Evolutionary conservation across 2,797 vertebrate genomes (phyloP).

Genomic region (Fringilla coelebs): DNA sequence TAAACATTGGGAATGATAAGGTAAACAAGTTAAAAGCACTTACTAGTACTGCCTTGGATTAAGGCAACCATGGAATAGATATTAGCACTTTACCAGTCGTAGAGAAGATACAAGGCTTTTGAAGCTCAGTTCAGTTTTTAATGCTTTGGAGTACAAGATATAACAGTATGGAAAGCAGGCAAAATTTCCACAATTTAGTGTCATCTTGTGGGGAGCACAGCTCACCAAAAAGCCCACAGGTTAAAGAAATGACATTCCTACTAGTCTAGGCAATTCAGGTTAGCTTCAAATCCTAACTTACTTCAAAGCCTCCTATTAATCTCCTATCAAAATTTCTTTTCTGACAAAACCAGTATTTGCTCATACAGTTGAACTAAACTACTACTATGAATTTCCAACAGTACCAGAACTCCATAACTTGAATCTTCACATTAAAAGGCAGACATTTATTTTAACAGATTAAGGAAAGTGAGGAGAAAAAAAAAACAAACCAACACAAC

Average conservation of each 20-base stretch:
- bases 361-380: neutral
- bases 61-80: neutral
- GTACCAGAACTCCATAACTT: neutral
- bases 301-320: neutral
- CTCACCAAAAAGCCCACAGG: neutral
- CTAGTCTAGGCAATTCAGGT: neutral
- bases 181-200: neutral
- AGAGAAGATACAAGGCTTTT: neutral
- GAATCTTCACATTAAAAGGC: neutral
- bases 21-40: neutral
- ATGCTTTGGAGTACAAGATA: neutral
- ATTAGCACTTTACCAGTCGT: neutral
- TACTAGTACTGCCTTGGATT: neutral
- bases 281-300: too few relatives aligned
- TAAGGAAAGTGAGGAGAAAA: neutral
- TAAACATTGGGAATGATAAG: neutral
- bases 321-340: neutral
- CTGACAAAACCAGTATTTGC: neutral
- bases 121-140: neutral
- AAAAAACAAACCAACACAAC: neutral
- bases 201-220: neutral
- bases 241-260: neutral
- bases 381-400: neutral
- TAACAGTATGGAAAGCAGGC: neutral
- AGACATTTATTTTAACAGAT: neutral